Evolutionary conservation across 2,797 vertebrate genomes (phyloP), one percentile per base, ranked within the genome.

Genomic region (Orientallactaga sibirica): DNA sequence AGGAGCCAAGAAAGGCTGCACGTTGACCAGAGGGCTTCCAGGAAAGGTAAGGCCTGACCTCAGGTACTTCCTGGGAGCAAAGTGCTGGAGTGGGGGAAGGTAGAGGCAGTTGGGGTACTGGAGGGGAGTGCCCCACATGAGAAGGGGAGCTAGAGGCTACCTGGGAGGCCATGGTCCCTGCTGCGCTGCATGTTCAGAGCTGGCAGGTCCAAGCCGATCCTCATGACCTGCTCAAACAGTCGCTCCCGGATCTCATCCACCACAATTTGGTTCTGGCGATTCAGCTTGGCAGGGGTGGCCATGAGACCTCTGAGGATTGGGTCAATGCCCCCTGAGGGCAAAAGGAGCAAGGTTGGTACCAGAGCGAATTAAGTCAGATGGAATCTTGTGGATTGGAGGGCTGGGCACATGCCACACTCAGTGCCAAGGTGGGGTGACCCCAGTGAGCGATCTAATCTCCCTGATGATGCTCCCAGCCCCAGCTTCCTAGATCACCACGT

Each of bases 161-260:
- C 98, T 79, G 98, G 98, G 7, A 99, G 96, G 89, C 98, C 99
- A 0, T 99, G 99, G 12, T 99, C 99, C 29, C 99, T 98, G 89
- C 98, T 90, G 2, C 98, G 98, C 94, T 99, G 98, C 98, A 99
- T 98, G 98, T 99, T 99, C 25, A 99, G 98, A 0, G 99, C 94
- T 0, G 98, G 98, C 55, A 99, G 97, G 80, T 99, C 99, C 96
- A 99, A 95, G 0, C 98, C 96, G 0, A 97, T 97, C 95, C 96
- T 97, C 86, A 96, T 81, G 19, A 98, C 97, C 3, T 98, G 98
- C 67, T 99, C 96, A 15, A 99, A 98, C 48, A 99, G 92, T 41
- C 76, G 98, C 5, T 99, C 98, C 5, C 98, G 98, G 86, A 99
- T 87, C 90, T 99, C 99, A 0, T 99, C 98, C 85, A 98, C 97